A percentile compares a stretch with the other conserved stretches of the same genome.
These are phyloP conservation scores for Lasioglossum vierecki DNA, from an alignment of 2,888 invertebrate species.

Conservation along the genomic window DNA sequence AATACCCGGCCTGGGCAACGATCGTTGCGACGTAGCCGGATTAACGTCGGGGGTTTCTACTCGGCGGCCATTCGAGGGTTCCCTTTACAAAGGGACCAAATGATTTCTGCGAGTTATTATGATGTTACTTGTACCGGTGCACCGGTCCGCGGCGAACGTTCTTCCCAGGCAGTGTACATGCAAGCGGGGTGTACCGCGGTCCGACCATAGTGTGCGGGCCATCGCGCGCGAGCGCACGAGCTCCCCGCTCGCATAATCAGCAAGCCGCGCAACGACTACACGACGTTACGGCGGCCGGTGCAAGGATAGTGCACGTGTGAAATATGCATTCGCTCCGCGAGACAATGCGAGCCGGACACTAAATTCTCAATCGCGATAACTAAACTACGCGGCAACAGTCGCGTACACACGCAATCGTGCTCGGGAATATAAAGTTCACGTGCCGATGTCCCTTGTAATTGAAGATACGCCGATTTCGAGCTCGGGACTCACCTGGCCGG, in stretches of 20 bases:
- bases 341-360: slow-evolving; percentile 77
- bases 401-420: slow-evolving; percentile 63
- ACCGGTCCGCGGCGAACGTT: slow-evolving; percentile 35
- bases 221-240: not conserved
- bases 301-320: slow-evolving; percentile 76
- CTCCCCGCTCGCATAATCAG: slow-evolving; percentile 68
- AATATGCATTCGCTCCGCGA: slow-evolving; percentile 80
- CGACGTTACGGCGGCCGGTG: slow-evolving; percentile 44
- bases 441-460: slow-evolving; percentile 61
- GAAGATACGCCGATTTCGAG: slow-evolving; percentile 51
- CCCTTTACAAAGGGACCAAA: slow-evolving; percentile 60
- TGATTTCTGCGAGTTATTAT: slow-evolving; percentile 73
- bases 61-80: slow-evolving; percentile 49
- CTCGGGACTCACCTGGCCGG: not conserved
- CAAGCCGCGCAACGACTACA: slow-evolving; percentile 63
- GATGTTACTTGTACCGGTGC: slow-evolving; percentile 63
- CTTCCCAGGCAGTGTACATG: slow-evolving; percentile 53
- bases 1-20: not conserved
- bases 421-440: slow-evolving; percentile 67
- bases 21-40: slow-evolving; percentile 48
- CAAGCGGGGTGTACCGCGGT: slow-evolving; percentile 47
- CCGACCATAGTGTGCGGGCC: not conserved
- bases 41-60: slow-evolving; percentile 50
- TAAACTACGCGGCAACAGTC: slow-evolving; percentile 64
- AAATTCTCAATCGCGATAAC: slow-evolving; percentile 74